Evolutionary conservation across 2,113 vertebrate species (phyloP), one percentile per base, ranked within the genome.

Genomic region (Hylia prasina): DNA sequence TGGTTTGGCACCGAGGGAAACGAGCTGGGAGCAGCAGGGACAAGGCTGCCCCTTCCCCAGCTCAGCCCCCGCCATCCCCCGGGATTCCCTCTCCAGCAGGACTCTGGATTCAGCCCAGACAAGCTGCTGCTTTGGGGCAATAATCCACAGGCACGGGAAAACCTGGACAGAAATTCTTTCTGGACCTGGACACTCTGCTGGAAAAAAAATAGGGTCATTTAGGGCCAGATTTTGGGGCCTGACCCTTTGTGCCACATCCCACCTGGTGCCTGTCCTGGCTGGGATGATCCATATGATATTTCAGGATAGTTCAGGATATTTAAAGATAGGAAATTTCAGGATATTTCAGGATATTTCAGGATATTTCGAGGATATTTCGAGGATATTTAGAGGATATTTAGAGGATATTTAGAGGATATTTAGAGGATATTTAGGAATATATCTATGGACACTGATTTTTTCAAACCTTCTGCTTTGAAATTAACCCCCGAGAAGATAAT

Each of bases 151-250:
- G 63, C 15, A 13, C 40, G 22, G 56, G 27, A 71, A 83, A 83
- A 51, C 4, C 28, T 31, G 19, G 40, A 23, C 3, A 3, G 0
- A 5, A 71, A 45, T 28, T 8, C 2, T 9, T 19, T 3, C 23
- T 12, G 61, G 39, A 23, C 5, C 0, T 2, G 50, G 51, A 30
- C 15, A 4, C 0, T 45, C 13, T 42, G 7, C 21, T 51, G 31
- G 65, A 2, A 30, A 77, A 73, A 30, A n/a, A n/a, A n/a, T n/a
- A 19, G 35, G 28, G 27, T 1, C 56, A 1, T 51, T 85, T 42
- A 25, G 53, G 72, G 71, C 3, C 47, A 27, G 57, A 9, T 76
- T 48, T 77, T 9, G 24, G 65, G 56, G 14, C 4, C 50, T 27
- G 58, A 5, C 11, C 27, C 31, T 19, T 10, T 11, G 35, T 40